Base-by-base conservation (phyloP, 2,113 vertebrate species). In the Myotis brandtii region DNA sequence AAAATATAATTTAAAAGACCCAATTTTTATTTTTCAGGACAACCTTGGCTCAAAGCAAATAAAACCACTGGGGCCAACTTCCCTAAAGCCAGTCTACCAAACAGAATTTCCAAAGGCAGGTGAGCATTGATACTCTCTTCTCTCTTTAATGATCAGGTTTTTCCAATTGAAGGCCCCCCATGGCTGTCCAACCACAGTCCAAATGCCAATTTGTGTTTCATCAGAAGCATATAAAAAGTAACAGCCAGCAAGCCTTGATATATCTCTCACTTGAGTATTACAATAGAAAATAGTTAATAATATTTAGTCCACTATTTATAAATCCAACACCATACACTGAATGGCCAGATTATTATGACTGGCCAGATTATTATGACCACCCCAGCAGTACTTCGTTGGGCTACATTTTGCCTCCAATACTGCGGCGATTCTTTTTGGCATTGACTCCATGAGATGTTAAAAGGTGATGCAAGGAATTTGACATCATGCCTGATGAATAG, bases 1-100 rank as follows among this genome's bases (percentile, higher is more conserved):
- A 82, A 90, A 90, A 93, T 81, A 76, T 79, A 82, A 95, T 94
- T 89, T 90, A 77, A 94, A 93, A 84, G 86, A 70, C n/a, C 23
- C 18, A 40, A 76, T 93, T 95, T 91, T 64, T 91, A 70, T 69
- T 92, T 95, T 95, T 90, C 66, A 72, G 18, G 69, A 83, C 84
- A 92, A 92, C 11, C n/a, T 17, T 76, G 67, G 27, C 43, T 86
- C 76, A 79, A 30, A 95, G 70, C 64, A 97, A 83, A 89, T 66
- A 70, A 92, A 95, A 79, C 64, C 75, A 75, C 43, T 25, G 46
- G 3, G 59, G 23, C 62, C 77, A 91, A 75, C 91, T 89, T 59
- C 66, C 62, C 27, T 87, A 64, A 69, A 76, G 52, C 50, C 27
- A 59, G 59, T 70, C 46, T 52, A 34, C 50, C 52, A 85, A 67